Base-by-base conservation (phyloP, 2,888 invertebrate species). In the Ischnus inquisitorius region DNA sequence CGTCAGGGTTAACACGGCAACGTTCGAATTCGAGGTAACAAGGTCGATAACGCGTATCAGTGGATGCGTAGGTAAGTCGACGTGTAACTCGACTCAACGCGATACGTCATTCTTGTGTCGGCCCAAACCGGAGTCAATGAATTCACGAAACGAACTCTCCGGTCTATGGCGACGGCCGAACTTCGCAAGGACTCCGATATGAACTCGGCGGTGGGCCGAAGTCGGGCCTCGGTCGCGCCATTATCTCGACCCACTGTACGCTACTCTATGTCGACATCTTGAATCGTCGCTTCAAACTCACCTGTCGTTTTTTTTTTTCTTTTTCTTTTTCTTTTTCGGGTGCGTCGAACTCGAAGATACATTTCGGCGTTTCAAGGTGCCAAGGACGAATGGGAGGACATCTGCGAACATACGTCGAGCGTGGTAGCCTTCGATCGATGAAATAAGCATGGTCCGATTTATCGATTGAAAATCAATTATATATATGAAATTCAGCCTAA, bases 1-100 rank as follows among this genome's bases (percentile, higher is more conserved):
- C 51, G 77, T 82, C 86, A 86, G 82, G 86, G 86, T 82, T 79
- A 83, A 79, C 68, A 79, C 82, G 84, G 74, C 80, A 84, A 82
- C 57, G 83, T 83, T 79, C 84, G 80, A 79, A 75, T 74, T 86
- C 84, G 85, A 83, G 78, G 77, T 72, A 19, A 60, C 77, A 57
- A 41, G 83, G 83, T 83, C 83, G 78, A 75, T 65, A 79, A 83
- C 83, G 0, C 34, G 83, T 76, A 60, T 72, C 48, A 74, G 46
- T 19, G 10, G 64, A 34, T 19, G 39, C 16, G 10, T 64, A 64
- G 10, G 19, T 48, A 48, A 34, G 68, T 43, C 14, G n/a, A 25
- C 28, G 28, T 62, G 34, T 34, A 34, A 4, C 34, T 34, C 60
- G 14, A 25, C 14, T 34, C 60, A 28, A 25, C 14, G 28, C 28